These are phyloP conservation scores for Coregonus ussuriensis DNA, from an alignment of 2,797 vertebrate species.

Conservation along the genomic window DNA sequence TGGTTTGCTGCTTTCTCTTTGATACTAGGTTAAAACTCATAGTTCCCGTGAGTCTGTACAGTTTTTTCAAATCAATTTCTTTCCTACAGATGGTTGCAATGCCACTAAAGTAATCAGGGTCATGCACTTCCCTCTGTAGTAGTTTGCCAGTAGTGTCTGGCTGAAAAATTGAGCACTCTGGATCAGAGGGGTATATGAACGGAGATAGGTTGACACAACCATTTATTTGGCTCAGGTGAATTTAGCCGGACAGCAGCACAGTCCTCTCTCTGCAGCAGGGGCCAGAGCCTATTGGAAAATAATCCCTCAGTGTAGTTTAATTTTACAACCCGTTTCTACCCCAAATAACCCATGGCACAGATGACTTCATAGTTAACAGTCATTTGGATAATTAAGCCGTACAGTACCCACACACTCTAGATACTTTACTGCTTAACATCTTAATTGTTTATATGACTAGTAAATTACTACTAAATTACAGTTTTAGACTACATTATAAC, in stretches of 20 bases:
- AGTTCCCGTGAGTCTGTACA: constrained; percentile 16
- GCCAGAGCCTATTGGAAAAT: no score
- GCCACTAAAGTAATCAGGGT: constrained; percentile 72
- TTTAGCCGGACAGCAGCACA: constrained; percentile 68
- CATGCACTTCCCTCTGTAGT: constrained; percentile 63
- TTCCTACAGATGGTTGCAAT: constrained; percentile 62
- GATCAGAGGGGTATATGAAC: constrained; percentile 69
- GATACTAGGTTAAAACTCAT: background rate
- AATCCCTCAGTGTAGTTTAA: no score
- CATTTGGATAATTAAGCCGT: no score
- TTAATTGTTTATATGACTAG: background rate
- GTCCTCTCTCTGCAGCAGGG: constrained; percentile 42
- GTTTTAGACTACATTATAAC: background rate
- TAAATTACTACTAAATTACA: background rate
- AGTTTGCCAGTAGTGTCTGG: constrained; percentile 61
- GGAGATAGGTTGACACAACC: constrained; percentile 75
- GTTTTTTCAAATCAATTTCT: constrained; percentile 70
- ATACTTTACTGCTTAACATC: background rate
- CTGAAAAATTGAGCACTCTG: constrained; percentile 75
- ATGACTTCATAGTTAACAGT: no score
- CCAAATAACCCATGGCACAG: no score
- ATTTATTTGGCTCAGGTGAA: constrained; percentile 79
- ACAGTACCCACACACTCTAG: background rate
- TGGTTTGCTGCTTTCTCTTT: background rate
- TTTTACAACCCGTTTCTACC: no score